phyloP scores from a whole-genome alignment of 2,113 vertebrate genomes.

The Antigone vipio region DNA sequence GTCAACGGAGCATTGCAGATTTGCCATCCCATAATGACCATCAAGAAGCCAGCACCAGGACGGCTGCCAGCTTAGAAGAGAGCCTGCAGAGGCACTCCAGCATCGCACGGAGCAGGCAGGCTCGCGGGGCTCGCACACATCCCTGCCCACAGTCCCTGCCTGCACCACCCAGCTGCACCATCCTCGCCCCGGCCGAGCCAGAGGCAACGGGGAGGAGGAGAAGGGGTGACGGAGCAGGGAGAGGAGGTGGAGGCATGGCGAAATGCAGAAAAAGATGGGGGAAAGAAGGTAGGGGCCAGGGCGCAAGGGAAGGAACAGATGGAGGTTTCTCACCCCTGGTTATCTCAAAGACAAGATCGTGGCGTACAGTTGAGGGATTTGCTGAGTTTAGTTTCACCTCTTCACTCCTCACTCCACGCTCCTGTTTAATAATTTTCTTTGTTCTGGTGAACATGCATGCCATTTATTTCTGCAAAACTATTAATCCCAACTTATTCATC shows the following conservation, averaged over 20 bases:
- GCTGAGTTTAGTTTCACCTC: not conserved
- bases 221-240: rapidly evolving
- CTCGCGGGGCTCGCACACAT: not conserved
- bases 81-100: constrained; percentile 44
- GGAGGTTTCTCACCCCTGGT: rapidly evolving
- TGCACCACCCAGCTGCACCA: not conserved
- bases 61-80: constrained; percentile 43
- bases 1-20: constrained; percentile 20
- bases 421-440: not conserved
- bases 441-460: not conserved
- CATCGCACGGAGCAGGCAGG: constrained; percentile 2
- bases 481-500: not conserved
- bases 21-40: constrained; percentile 60
- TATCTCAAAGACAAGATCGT: not conserved
- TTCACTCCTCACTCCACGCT: not conserved
- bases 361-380: rapidly evolving
- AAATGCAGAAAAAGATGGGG: not conserved
- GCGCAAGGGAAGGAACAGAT: rapidly evolving
- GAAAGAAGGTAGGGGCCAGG: not conserved
- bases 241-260: not conserved
- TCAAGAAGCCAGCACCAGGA: constrained; percentile 43
- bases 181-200: not conserved
- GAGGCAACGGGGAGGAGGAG: rapidly evolving
- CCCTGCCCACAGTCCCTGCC: not conserved
- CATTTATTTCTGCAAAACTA: not conserved